These are phyloP conservation scores for Mohoua ochrocephala DNA, from an alignment of 2,113 vertebrate genomes.

Conservation along the genomic window DNA sequence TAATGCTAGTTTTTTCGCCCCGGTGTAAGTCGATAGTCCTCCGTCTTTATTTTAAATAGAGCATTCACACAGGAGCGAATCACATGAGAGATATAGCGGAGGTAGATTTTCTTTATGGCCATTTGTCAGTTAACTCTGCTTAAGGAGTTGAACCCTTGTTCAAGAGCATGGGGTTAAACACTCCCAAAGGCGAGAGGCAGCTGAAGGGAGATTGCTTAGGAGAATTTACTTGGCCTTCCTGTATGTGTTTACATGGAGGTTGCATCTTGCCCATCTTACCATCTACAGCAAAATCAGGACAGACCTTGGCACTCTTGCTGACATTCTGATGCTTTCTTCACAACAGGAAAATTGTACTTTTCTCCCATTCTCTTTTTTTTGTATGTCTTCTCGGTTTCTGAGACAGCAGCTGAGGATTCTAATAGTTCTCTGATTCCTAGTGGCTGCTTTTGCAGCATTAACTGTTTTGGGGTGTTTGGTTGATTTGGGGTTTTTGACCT, in stretches of 20 bases:
- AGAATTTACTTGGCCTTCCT: not conserved
- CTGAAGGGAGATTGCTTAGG: not conserved
- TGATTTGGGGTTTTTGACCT: not conserved
- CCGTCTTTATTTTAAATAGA: not conserved
- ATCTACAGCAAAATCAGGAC: not conserved
- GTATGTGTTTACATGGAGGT: not conserved
- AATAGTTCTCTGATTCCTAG: not conserved
- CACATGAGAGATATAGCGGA: fast-evolving
- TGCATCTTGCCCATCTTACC: not conserved
- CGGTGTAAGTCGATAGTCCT: not conserved
- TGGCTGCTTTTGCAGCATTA: not conserved
- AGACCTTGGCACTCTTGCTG: not conserved
- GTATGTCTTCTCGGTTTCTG: not conserved
- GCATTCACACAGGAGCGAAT: not conserved
- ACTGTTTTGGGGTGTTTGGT: not conserved
- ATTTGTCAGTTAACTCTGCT: not conserved
- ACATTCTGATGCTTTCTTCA: not conserved
- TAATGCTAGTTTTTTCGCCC: not conserved
- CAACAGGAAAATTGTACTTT: not conserved
- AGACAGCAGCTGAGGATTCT: not conserved
- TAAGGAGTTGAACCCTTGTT: not conserved
- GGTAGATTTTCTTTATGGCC: not conserved
- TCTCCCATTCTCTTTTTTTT: not conserved
- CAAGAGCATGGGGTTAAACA: not conserved
- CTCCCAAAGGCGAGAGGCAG: not conserved